Evolutionary conservation across 1,140 invertebrate species (phyloP).

Genomic region (Hirudo medicinalis): DNA sequence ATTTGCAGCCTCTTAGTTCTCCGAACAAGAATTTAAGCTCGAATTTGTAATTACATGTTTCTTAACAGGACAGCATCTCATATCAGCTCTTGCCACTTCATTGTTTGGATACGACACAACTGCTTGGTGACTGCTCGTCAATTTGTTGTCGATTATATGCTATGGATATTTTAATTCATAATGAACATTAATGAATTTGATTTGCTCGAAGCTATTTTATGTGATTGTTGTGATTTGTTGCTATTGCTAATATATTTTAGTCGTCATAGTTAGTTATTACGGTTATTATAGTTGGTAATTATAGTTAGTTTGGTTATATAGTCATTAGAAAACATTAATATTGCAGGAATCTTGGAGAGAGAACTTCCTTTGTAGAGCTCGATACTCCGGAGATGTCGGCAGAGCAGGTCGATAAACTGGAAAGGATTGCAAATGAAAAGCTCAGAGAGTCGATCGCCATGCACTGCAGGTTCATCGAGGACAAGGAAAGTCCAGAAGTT

Average conservation of each 20-base stretch:
- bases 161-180: not conserved
- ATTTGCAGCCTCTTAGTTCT: not conserved
- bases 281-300: not conserved
- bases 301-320: not conserved
- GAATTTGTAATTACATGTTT: not conserved
- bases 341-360: slow-evolving; percentile 55
- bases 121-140: slow-evolving; percentile 46
- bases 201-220: too few relatives aligned
- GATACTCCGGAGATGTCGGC: slow-evolving; percentile 33
- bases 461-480: slow-evolving; percentile 49
- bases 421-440: slow-evolving; percentile 53
- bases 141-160: not conserved
- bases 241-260: too few relatives aligned
- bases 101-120: slow-evolving; percentile 55
- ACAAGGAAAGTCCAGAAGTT: slow-evolving; percentile 47
- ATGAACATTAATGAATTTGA: too few relatives aligned
- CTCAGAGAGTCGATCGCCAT: slow-evolving; percentile 52
- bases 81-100: slow-evolving; percentile 62
- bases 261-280: not conserved
- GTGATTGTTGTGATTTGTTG: too few relatives aligned
- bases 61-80: slow-evolving; percentile 59
- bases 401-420: slow-evolving; percentile 42
- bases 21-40: not conserved
- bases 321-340: not conserved
- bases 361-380: slow-evolving; percentile 43